Conservation (phyloP, 2,113 vertebrate genomes). For the Xiphophorus maculatus region DNA sequence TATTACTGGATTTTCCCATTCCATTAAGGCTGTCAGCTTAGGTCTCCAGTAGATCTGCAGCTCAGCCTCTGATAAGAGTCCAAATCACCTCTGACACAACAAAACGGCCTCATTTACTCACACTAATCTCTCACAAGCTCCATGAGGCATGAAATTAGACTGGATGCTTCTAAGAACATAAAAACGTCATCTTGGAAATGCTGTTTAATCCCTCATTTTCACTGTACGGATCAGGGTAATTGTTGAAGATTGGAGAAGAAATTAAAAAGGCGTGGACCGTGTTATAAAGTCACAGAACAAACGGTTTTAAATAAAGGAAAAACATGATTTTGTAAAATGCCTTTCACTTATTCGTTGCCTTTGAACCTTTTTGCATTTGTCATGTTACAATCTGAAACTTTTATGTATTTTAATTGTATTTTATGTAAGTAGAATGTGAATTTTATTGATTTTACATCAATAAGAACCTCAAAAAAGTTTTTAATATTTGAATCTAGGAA, state of each 20-base stretch:
- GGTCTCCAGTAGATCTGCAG: constrained; percentile 51
- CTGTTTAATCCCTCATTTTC: constrained; percentile 12
- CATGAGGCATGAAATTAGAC: constrained; percentile 62
- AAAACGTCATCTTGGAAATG: constrained; percentile 13
- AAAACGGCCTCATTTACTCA: constrained; percentile 44
- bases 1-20: constrained; percentile 46
- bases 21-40: constrained; percentile 63
- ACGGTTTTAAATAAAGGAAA: neutral
- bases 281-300: neutral
- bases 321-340: neutral
- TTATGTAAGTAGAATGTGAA: too few species aligned
- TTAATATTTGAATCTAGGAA: too few species aligned
- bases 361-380: neutral
- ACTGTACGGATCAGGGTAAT: neutral
- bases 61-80: constrained; percentile 57
- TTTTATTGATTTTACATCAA: too few species aligned
- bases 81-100: constrained; percentile 67
- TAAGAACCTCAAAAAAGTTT: too few species aligned
- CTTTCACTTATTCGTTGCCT: neutral
- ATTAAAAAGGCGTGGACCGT: neutral
- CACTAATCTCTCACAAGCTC: constrained; percentile 54
- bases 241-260: neutral
- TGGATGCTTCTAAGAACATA: constrained; percentile 34
- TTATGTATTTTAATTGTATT: neutral
- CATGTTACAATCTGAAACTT: neutral